Conservation (phyloP, 2,888 invertebrate species). For the Morpho achilles region DNA sequence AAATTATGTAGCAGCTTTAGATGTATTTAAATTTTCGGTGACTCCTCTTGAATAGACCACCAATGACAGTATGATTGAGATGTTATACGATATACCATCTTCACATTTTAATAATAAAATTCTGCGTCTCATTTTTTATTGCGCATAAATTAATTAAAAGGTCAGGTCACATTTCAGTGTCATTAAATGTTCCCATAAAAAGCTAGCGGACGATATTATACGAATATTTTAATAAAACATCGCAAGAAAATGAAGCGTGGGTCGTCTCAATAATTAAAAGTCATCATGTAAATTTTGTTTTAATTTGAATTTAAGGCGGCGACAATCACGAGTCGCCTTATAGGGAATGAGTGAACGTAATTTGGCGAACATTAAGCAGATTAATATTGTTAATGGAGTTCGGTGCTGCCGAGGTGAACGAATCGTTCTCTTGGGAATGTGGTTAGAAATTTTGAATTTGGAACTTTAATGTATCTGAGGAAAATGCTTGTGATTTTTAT, state of each 20-base stretch:
- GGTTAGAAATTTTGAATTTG: constrained; percentile 10
- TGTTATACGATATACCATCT: too few species aligned
- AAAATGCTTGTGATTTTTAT: too few species aligned
- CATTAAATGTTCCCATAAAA: constrained; percentile 10
- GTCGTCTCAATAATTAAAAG: constrained; percentile 37
- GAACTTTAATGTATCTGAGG: constrained; percentile 5
- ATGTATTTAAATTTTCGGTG: too few species aligned
- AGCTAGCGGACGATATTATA: constrained; percentile 11
- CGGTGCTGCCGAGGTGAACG: constrained; percentile 32
- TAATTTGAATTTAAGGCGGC: constrained; percentile 39
- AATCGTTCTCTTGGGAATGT: constrained; percentile 32
- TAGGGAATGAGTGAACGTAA: constrained; percentile 31
- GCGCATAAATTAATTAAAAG: constrained; percentile 11
- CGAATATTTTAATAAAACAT: constrained; percentile 21
- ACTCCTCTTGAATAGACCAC: too few species aligned
- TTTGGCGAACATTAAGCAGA: constrained; percentile 38
- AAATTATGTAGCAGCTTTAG: too few species aligned
- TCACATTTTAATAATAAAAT: too few species aligned
- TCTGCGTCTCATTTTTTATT: background rate
- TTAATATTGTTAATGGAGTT: constrained; percentile 42
- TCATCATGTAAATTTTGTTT: constrained; percentile 39
- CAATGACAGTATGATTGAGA: too few species aligned
- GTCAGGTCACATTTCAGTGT: constrained; percentile 5
- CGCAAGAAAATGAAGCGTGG: constrained; percentile 16
- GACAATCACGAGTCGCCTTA: constrained; percentile 28